Evolutionary conservation across 2,797 vertebrate genomes (phyloP), one percentile per base, ranked within the genome.

Genomic region (Muscicapa comitata): DNA sequence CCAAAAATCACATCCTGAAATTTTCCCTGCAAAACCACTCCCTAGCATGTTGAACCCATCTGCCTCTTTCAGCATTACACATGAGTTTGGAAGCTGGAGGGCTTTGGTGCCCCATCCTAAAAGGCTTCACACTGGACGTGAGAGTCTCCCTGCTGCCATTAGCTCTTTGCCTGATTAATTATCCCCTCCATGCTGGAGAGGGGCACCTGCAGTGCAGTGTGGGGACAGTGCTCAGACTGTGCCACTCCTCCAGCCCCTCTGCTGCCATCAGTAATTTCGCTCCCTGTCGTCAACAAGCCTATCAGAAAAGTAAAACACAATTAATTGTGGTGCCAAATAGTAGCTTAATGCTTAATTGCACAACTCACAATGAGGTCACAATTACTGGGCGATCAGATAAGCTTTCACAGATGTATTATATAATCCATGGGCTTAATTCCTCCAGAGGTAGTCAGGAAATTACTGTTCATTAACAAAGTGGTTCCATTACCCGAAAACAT

Each of bases 301-400:
- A 65, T 92, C 85, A 81, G 89, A 90, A 97, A 96, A 96, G 76
- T 95, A 96, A 97, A 97, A 97, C 91, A 97, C 95, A 97, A 97
- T 97, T 97, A 97, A 94, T 86, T 90, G 86, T 23, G 65, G 93
- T 83, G 86, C 94, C 93, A 96, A 96, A 97, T 90, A 94, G 94
- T 72, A 89, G 85, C 85, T 94, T 90, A 93, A 94, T 75, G 94
- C 92, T 88, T 97, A 97, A 98, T 97, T 97, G 95, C 94, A 91
- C 95, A 93, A 66, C 88, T 92, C 91, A 86, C 93, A 94, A 95
- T 78, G 94, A 96, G 96, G 96, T 97, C 96, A 96, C 95, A 97
- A 97, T 97, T 96, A 97, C 89, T 72, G 93, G 95, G 93, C 81
- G 95, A 97, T 98, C 91, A 97, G 91, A 97, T 96, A 95, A 94